Evolutionary conservation across 2,888 invertebrate species (phyloP).

Genomic region (Crossocerus cetratus): DNA sequence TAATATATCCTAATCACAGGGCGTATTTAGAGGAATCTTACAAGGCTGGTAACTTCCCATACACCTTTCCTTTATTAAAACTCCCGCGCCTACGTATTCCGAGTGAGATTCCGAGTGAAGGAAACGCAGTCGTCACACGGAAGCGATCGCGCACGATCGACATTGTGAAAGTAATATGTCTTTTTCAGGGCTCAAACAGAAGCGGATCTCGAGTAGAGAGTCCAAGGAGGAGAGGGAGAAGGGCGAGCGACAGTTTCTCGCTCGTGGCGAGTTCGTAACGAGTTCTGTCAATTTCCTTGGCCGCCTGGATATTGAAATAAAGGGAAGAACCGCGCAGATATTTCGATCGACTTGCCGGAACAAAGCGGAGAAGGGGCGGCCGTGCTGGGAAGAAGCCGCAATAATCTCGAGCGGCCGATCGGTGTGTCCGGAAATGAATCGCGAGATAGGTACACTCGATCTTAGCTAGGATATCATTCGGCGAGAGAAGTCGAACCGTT

Average conservation of each 20-base stretch:
- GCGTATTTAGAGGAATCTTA: too few relatives aligned
- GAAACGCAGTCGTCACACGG: too few relatives aligned
- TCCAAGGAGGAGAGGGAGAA: neutral
- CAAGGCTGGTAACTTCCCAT: too few relatives aligned
- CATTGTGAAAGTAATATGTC: too few relatives aligned
- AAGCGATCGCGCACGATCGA: too few relatives aligned
- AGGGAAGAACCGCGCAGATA: constrained; percentile 41
- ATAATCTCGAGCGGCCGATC: constrained; percentile 47
- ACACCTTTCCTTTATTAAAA: too few relatives aligned
- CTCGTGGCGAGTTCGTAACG: constrained; percentile 40
- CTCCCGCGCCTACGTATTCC: too few relatives aligned
- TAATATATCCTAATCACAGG: too few relatives aligned
- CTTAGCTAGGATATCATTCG: neutral
- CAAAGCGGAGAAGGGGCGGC: neutral
- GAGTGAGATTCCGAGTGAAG: too few relatives aligned
- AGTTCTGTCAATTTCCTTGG: constrained; percentile 44
- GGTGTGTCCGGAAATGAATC: constrained; percentile 54
- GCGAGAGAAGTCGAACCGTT: too few relatives aligned
- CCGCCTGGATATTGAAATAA: constrained; percentile 48
- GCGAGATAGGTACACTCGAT: constrained; percentile 45
- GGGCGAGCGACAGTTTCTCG: constrained; percentile 26
- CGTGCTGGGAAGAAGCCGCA: constrained; percentile 44
- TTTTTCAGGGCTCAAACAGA: too few relatives aligned
- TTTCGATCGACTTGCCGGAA: constrained; percentile 19
- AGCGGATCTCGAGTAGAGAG: too few relatives aligned